Base-by-base conservation (phyloP, 2,113 vertebrate genomes). In the Rissa tridactyla region DNA sequence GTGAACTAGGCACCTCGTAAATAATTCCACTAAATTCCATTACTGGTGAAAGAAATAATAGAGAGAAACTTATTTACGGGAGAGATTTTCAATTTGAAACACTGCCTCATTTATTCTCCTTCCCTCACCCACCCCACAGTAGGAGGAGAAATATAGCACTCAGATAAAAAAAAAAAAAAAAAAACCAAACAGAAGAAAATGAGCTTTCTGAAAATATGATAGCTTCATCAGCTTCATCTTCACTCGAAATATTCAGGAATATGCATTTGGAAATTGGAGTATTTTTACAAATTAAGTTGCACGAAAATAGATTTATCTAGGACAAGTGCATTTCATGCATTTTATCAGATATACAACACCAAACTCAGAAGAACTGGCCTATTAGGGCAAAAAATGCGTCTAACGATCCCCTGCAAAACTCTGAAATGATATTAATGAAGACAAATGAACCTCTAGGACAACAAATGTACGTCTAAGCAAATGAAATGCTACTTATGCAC, bases 1-100 rank as follows among this genome's bases (percentile, higher is more conserved):
- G 81, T 95, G 88, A 95, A 85, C 61, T 76, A 62, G 49, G 83
- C 69, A 69, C 70, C 92, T 94, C 22, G 2, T 97, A 97, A 95
- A 96, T 91, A 93, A 92, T 86, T 80, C 65, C 36, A 42, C 81
- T 82, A 58, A 87, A 89, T 87, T 85, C 84, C 77, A 72, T 96
- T 92, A 89, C 70, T 62, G 36, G 32, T 82, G 86, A 89, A 96
- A 94, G 14, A 86, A 94, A 93, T 61, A 84, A 84, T 49, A 87
- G 69, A 76, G 61, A 76, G 52, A 72, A 95, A 95, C 40, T 73
- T 94, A 92, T 94, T 95, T 94, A 91, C 0, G 0, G n/a, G 70
- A 89, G 66, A 49, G 77, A 65, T 82, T 87, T 87, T 94, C 81
- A 84, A 5, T 91, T 91, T 85, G 54, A 95, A 62, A 61, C 10